Evolutionary conservation across 1,140 invertebrate species (phyloP), one percentile per base, ranked within the genome.

Genomic region (Notospermus geniculatus): DNA sequence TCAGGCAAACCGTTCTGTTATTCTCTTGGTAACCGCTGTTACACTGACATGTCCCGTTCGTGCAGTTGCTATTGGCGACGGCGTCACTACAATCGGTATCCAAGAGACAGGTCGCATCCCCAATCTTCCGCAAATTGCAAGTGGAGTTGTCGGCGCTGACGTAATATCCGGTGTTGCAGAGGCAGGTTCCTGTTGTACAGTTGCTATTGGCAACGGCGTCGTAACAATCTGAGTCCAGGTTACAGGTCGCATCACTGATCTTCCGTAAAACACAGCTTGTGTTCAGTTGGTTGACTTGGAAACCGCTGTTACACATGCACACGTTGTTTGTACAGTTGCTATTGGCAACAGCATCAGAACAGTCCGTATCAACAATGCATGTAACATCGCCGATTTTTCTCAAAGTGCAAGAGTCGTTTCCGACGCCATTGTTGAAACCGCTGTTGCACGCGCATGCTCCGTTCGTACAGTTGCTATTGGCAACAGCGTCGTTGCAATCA

Each of bases 401-500:
- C n/a, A 45, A 50, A 45, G 45, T n/a, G 25, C 32, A 50, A 7
- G 19, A 5, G 25, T 19, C 25, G n/a, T 50, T 27, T 19, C 46
- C 46, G n/a, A 9, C 54, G 54, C 60, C 43, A n/a, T 43, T 13
- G 13, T 32, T 17, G 36, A 45, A 67, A 17, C 62, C 65, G 25
- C 46, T 53, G 23, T 57, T 57, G 43, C 65, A 67, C 15, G 25
- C 2, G 36, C 65, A 67, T 2, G 39, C 23, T 11, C 54, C 53
- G 9, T 28, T 29, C 13, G 61, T 60, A 53, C 68, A 70, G 45
- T 61, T 62, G 45, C 68, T 70, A 39, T 67, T 41, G n/a, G 19
- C 23, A 1, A 70, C 59, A 53, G 60, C 65, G 25, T 57, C 52
- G 28, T 36, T 27, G 54, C 70, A 72, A 54, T 70, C 68, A 22